Base-by-base conservation (phyloP, 2,797 vertebrate species). In the Hydrocynus forskahlii region DNA sequence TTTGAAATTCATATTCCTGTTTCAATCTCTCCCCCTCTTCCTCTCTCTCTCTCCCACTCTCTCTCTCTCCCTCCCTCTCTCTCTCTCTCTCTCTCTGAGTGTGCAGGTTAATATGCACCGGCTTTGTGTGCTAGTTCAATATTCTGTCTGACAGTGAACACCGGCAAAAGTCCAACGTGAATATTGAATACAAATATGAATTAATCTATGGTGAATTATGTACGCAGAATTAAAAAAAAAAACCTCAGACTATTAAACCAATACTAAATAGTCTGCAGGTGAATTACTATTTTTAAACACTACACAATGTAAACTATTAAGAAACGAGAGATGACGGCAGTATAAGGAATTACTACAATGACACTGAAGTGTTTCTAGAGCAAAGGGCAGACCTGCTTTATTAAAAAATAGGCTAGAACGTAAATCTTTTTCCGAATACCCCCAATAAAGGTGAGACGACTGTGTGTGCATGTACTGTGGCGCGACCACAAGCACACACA, bases 1-100 rank as follows among this genome's bases (percentile, higher is more conserved):
- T 72, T 76, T 72, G 48, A 79, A 63, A 81, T 81, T 82, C 76
- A 79, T 59, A 23, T 76, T 70, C 60, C 50, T 21, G 40, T 38
- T 83, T 67, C 45, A 57, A 57, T 57, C 52, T 54, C 69, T 54
- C 67, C 10, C 43, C 1, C 14, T 19, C 38, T 43, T 17, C 17
- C 63, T 75, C 79, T 75, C 69, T 63, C 68, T 25, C 57, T 7
- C 29, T 21, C 38, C 29, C 2, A 14, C 21, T 52, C 74, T 72
- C 57, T 74, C 43, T 50, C 43, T 50, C 43, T 69, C 43, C 59
- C 3, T 75, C 62, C 59, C 63, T 75, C 79, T 69, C 69, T 63
- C 57, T 14, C 57, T 10, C 29, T 21, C 38, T 29, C 2, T 17
- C 21, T 64, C 74, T 68, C 57, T 70, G 52, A 67, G 29, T n/a